phyloP scores from a whole-genome alignment of 30 jellyfish, hydroid and myxozoan genomes.

The Rhopilema esculentum region DNA sequence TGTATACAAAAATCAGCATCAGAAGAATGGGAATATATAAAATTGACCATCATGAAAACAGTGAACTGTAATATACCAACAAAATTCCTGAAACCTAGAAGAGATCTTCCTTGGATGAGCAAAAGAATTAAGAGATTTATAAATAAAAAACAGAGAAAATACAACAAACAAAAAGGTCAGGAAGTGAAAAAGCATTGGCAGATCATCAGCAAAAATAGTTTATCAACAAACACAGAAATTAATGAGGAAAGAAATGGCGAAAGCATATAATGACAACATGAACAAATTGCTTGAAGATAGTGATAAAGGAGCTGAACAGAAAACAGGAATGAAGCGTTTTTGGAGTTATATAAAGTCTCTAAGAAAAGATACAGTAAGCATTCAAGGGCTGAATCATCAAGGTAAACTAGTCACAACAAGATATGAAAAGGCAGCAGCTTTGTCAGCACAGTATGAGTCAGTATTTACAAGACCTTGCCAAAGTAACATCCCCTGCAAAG shows the following conservation, averaged over 20 bases:
- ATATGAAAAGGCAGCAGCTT: conserved; percentile 15
- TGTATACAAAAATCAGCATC: conserved; percentile 18
- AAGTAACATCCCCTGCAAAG: conserved; percentile 11
- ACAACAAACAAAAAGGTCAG: neutral
- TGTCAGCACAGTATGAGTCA: conserved; percentile 20
- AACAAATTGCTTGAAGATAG: neutral
- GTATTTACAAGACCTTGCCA: neutral
- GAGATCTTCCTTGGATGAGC: conserved; percentile 30
- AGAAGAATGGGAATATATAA: conserved; percentile 32
- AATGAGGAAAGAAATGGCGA: neutral
- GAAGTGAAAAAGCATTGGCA: neutral
- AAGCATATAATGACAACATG: neutral
- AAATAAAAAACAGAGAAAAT: conserved; percentile 18
- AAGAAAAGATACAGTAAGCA: conserved; percentile 11
- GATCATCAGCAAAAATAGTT: neutral
- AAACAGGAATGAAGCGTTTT: conserved; percentile 3
- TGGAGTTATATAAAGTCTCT: neutral
- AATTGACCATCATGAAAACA: conserved; percentile 15
- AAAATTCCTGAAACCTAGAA: conserved; percentile 13
- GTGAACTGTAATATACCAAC: conserved; percentile 21
- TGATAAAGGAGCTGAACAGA: conserved; percentile 10
- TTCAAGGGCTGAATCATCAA: neutral
- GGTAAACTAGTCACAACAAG: conserved; percentile 12
- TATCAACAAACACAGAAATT: conserved; percentile 20
- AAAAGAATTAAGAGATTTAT: conserved; percentile 13